Base-by-base conservation (phyloP, 1,140 invertebrate species). In the Harlomillsia oculata region DNA sequence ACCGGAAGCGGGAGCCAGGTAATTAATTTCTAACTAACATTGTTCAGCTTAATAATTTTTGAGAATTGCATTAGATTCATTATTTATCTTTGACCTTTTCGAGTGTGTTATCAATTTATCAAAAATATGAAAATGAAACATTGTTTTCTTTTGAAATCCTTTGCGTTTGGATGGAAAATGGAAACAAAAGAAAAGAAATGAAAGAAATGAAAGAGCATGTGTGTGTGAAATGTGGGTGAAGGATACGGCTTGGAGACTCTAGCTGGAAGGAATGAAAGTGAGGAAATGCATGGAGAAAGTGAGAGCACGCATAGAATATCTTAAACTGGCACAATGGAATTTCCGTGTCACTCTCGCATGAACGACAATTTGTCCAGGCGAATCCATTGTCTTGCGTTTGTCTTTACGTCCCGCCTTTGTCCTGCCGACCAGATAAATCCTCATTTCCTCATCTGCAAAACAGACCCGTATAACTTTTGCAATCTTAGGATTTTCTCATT, bases 1-100 rank as follows among this genome's bases (percentile, higher is more conserved):
- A 90, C 87, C n/a, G 87, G 85, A 4, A 89, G 86, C n/a, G 87
- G 86, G 11, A 75, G 73, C 67, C 74, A 75, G 70, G 74, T 75
- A 64, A 68, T n/a, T n/a, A n/a, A n/a, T n/a, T n/a, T n/a, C n/a
- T n/a, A n/a, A n/a, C n/a, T n/a, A n/a, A n/a, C n/a, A n/a, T n/a
- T n/a, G n/a, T n/a, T n/a, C n/a, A n/a, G n/a, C n/a, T n/a, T n/a
- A n/a, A n/a, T n/a, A n/a, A n/a, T n/a, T n/a, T n/a, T n/a, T n/a
- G n/a, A n/a, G n/a, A n/a, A n/a, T n/a, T n/a, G n/a, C n/a, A n/a
- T n/a, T n/a, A n/a, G n/a, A n/a, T n/a, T n/a, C n/a, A n/a, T n/a
- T n/a, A n/a, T n/a, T n/a, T n/a, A n/a, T n/a, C n/a, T n/a, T n/a
- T n/a, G n/a, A n/a, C n/a, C n/a, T n/a, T n/a, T n/a, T n/a, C n/a